These are phyloP conservation scores for Aratinga solstitialis DNA, from an alignment of 2,797 vertebrate species.

Conservation along the genomic window DNA sequence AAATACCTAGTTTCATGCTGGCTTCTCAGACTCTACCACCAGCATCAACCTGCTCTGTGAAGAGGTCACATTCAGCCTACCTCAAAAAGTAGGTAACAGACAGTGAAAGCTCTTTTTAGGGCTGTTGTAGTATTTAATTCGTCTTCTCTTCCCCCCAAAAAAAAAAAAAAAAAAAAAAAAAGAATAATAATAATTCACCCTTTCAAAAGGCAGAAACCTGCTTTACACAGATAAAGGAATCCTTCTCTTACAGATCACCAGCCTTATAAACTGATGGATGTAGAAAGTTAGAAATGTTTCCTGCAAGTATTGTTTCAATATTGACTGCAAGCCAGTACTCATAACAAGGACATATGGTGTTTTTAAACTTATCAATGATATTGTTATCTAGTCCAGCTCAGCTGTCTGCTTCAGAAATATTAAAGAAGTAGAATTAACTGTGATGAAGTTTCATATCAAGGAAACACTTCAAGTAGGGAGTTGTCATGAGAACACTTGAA, in stretches of 20 bases:
- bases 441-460: conserved; percentile 5
- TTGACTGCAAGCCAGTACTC: neutral
- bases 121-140: neutral
- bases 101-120: neutral
- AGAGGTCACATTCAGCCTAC: neutral
- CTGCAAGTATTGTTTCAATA: neutral
- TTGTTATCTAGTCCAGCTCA: neutral
- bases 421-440: conserved; percentile 42
- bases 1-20: neutral
- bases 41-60: neutral
- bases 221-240: neutral
- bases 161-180: neutral
- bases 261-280: neutral
- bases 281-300: neutral
- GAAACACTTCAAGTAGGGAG: neutral
- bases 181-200: neutral
- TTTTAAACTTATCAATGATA: neutral
- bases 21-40: neutral
- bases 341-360: neutral
- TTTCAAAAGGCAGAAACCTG: neutral
- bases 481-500: neutral
- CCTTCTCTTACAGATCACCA: neutral
- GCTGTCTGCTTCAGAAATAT: neutral
- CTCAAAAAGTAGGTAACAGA: neutral
- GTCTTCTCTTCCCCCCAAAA: neutral